Base-by-base conservation (phyloP, 2,113 vertebrate genomes). In the Plestiodon gilberti region DNA sequence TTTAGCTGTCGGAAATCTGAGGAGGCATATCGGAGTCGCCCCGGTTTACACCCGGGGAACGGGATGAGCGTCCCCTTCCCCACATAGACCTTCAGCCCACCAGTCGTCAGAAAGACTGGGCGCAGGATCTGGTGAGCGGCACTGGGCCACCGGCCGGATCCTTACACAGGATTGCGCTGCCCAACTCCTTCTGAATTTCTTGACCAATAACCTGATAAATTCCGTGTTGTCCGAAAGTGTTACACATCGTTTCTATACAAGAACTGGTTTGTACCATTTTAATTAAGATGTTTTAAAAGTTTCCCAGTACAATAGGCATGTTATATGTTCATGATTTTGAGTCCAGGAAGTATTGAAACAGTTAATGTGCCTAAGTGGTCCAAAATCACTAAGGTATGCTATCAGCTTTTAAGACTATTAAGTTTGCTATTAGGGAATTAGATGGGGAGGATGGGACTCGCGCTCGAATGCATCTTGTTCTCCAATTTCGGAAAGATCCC, bases 381-480 rank as follows among this genome's bases (percentile, higher is more conserved):
- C 22, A 43, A 55, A 65, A 87, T 79, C 81, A 83, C 89, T 64
- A 82, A 81, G 83, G 9, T 78, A 6, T 88, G 71, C 80, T 89
- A 90, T 88, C 86, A 91, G 83, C 80, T 92, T 91, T 91, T 87
- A 79, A 82, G 15, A 86, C 38, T 67, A 67, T 90, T 79, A 57
- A 74, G 87, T 92, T 43, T 82, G 25, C 67, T 1, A 0, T 88
- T 86, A 83, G 30, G 40, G 59, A 88, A 82, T 52, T 88, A 86
- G 83, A 89, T 90, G 84, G 88, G 89, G 86, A 87, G 87, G 84
- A 82, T 92, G 86, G 87, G 87, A 93, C 87, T 90, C 90, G 78
- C 88, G 86, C 83, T 74, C 67, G 71, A 94, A 93, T 88, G 87
- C 87, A 64, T 90, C 91, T 65, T 86, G 67, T 65, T 92, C 88